These are phyloP conservation scores for Neopelma chrysocephalum DNA, from an alignment of 2,797 vertebrate species.

Conservation along the genomic window DNA sequence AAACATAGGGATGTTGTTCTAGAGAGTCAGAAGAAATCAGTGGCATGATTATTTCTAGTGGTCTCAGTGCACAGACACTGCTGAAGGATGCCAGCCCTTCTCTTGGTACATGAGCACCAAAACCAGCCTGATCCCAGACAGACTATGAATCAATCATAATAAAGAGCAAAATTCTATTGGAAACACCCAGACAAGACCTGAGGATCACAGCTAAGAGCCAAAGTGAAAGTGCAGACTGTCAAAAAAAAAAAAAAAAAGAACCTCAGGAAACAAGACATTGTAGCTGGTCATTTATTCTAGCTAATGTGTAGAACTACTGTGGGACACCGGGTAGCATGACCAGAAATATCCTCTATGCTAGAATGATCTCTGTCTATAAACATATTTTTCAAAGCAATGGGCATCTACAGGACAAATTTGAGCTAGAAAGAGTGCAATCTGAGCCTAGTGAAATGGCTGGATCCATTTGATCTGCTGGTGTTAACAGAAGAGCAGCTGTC, in stretches of 20 bases:
- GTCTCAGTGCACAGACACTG: fast-evolving
- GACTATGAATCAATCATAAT: background rate
- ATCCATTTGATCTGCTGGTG: background rate
- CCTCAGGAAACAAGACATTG: background rate
- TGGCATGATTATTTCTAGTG: background rate
- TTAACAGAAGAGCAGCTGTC: background rate
- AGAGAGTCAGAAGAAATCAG: background rate
- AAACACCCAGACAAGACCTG: background rate
- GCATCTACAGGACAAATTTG: background rate
- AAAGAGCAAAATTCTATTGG: background rate
- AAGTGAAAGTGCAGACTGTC: background rate
- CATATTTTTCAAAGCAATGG: background rate
- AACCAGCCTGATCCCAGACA: background rate
- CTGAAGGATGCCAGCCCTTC: background rate
- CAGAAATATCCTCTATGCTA: background rate
- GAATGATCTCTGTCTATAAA: background rate
- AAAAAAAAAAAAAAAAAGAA: background rate
- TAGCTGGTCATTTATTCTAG: background rate
- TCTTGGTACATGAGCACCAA: background rate
- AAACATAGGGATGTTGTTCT: background rate
- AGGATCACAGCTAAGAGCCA: background rate
- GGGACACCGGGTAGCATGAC: background rate
- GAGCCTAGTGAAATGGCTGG: background rate
- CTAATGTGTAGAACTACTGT: background rate
- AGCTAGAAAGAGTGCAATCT: background rate